Conservation (phyloP, 2,888 invertebrate species). For the Zhengitettix transpicula region DNA sequence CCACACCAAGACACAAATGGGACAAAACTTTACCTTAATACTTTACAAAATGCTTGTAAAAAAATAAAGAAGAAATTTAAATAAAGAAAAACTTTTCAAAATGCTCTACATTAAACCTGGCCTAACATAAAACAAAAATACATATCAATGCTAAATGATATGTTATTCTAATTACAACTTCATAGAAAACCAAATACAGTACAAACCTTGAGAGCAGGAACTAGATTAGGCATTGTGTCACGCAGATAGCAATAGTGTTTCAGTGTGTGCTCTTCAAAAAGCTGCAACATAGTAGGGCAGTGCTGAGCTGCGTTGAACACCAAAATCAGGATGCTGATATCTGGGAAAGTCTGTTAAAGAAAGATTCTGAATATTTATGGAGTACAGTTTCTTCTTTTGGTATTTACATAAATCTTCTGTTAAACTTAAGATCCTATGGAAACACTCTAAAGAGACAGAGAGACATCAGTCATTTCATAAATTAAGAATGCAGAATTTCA, state of each 20-base stretch:
- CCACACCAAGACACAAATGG: too few relatives aligned
- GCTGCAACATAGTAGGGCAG: constrained; percentile 75
- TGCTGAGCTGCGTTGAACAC: constrained; percentile 88
- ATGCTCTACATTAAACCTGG: too few relatives aligned
- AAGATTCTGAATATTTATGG: constrained; percentile 15
- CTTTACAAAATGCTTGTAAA: too few relatives aligned
- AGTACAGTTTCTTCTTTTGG: constrained; percentile 4
- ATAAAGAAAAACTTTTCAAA: too few relatives aligned
- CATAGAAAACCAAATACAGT: background rate
- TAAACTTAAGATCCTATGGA: too few relatives aligned
- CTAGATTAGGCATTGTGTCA: constrained; percentile 81
- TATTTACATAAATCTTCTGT: too few relatives aligned
- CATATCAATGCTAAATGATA: background rate
- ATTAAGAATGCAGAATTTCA: too few relatives aligned
- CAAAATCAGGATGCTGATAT: constrained; percentile 78
- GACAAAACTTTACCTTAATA: too few relatives aligned
- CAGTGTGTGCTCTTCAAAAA: constrained; percentile 82
- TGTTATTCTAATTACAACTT: constrained; percentile 1
- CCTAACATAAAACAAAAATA: background rate
- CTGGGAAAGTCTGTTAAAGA: constrained; percentile 21
- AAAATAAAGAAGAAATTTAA: too few relatives aligned
- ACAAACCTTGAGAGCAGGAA: constrained; percentile 47
- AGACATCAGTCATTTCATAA: too few relatives aligned
- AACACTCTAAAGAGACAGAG: too few relatives aligned
- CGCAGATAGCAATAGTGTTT: constrained; percentile 86